A percentile compares a stretch with the other conserved stretches of the same genome.
These are phyloP conservation scores for Scaptomyza hsui DNA, from an alignment of 1,140 invertebrate species.

Conservation along the genomic window DNA sequence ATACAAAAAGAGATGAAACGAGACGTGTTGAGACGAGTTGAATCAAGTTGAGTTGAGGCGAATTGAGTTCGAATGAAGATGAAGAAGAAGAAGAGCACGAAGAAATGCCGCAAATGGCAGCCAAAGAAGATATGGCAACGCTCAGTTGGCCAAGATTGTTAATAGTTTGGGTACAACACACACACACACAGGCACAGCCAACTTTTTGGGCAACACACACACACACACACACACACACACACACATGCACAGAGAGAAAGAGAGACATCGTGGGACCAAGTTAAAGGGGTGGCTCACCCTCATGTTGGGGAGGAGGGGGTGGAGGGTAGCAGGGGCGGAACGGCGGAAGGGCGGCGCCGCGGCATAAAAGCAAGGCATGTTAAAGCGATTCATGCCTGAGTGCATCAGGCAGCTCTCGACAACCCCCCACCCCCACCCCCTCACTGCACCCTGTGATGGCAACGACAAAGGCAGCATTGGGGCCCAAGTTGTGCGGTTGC, in stretches of 20 bases:
- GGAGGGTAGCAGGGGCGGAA: too few relatives aligned
- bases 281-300: slow-evolving; percentile 17
- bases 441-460: slow-evolving; percentile 11
- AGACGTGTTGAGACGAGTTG: not conserved
- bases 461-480: slow-evolving; percentile 77
- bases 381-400: slow-evolving; percentile 76
- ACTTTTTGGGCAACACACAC: slow-evolving; percentile 34
- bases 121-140: slow-evolving; percentile 72
- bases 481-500: slow-evolving; percentile 73
- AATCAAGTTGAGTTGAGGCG: slow-evolving; percentile 14
- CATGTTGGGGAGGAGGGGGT: slow-evolving; percentile 5
- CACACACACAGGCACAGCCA: slow-evolving; percentile 11
- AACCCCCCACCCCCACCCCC: not conserved
- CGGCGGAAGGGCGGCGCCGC: slow-evolving; percentile 14
- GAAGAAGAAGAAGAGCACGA: slow-evolving; percentile 47
- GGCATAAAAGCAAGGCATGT: slow-evolving; percentile 71
- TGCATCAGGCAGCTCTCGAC: slow-evolving; percentile 49
- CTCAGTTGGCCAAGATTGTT: slow-evolving; percentile 69
- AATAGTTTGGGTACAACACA: slow-evolving; percentile 48
- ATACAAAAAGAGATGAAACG: not conserved
- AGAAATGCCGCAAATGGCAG: slow-evolving; percentile 43
- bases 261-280: not conserved
- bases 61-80: not conserved
- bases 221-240: slow-evolving; percentile 5
- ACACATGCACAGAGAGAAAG: not conserved